A percentile compares a stretch with the other conserved stretches of the same genome.
Evolutionary conservation across 92 coral and sea anemone species (phyloP).

Genomic region (Parazoanthus darwini): DNA sequence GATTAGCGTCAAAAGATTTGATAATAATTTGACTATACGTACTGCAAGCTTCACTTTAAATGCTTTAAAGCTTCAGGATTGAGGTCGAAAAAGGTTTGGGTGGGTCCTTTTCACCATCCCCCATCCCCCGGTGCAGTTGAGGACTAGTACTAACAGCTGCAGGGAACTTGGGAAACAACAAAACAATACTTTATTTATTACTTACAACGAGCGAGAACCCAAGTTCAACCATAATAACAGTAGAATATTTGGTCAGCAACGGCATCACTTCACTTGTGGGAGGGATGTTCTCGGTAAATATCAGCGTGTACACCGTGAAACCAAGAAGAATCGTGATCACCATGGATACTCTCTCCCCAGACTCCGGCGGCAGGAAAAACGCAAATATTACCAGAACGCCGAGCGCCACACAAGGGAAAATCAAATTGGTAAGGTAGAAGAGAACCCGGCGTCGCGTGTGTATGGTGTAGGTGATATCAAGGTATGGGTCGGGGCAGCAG

Average conservation of each 20-base stretch:
- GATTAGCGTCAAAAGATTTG: too few species aligned
- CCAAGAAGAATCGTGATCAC: constrained; percentile 89
- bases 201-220: constrained; percentile 76
- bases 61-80: too few species aligned
- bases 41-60: too few species aligned
- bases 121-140: too few species aligned
- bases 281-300: constrained; percentile 91
- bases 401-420: constrained; percentile 84
- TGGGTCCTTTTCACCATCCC: too few species aligned
- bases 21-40: too few species aligned
- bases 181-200: neutral
- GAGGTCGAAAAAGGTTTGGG: too few species aligned
- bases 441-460: constrained; percentile 68
- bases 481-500: constrained; percentile 87
- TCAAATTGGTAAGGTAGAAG: constrained; percentile 83
- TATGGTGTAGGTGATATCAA: constrained; percentile 83
- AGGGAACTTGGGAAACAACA: neutral
- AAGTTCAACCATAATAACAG: constrained; percentile 79
- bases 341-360: constrained; percentile 93
- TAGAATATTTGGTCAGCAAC: constrained; percentile 80
- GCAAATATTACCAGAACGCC: constrained; percentile 84
- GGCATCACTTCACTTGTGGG: constrained; percentile 93
- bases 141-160: neutral
- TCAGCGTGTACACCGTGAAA: constrained; percentile 83
- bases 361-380: constrained; percentile 86